Conservation (phyloP, 2,797 vertebrate species). For the Poecilia gillii region DNA sequence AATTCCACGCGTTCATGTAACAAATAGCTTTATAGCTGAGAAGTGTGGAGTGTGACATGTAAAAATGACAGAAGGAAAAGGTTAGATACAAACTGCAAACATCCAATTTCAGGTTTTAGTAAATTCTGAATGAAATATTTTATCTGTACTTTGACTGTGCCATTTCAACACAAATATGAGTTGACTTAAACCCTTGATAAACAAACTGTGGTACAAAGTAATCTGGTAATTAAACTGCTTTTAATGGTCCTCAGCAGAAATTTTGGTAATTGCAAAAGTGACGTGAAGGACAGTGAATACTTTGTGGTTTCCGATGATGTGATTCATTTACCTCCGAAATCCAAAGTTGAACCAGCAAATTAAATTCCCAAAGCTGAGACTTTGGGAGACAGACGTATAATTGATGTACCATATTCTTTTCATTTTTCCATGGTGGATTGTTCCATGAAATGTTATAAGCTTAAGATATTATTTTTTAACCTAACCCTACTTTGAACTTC, state of each 20-base stretch:
- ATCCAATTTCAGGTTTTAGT: not conserved
- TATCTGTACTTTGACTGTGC: not conserved
- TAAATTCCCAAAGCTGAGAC: not conserved
- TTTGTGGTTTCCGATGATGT: not conserved
- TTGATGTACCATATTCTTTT: not conserved
- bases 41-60: not conserved
- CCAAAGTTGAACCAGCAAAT: not conserved
- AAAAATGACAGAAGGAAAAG: not conserved
- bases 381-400: not conserved
- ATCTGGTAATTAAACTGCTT: not conserved
- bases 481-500: not conserved
- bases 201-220: not conserved
- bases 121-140: not conserved
- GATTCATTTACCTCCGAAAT: not conserved
- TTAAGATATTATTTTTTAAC: not conserved
- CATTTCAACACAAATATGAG: not conserved
- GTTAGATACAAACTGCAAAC: not conserved
- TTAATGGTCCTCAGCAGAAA: not conserved
- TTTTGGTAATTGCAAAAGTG: not conserved
- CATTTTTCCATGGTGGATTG: not conserved
- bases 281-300: not conserved
- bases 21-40: conserved; percentile 34
- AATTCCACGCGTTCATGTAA: conserved; percentile 15
- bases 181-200: not conserved
- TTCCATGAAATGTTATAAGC: not conserved